phyloP scores from a whole-genome alignment of 2,888 invertebrate genomes.

The Andrena marginata region DNA sequence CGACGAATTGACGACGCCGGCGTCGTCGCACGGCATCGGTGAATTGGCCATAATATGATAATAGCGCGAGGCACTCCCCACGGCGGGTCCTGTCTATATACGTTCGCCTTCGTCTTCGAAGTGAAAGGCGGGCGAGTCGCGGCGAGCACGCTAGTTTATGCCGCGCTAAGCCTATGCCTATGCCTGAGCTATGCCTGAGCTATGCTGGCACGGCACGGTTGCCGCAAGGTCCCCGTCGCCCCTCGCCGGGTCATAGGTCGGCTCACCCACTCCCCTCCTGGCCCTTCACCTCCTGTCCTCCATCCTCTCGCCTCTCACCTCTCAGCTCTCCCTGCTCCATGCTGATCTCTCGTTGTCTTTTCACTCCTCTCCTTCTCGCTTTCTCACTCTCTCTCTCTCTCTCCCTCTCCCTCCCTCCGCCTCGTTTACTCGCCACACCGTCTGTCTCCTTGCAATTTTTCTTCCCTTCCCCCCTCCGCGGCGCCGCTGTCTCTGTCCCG shows the following conservation, averaged over 20 bases:
- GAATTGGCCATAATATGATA: conserved; percentile 81
- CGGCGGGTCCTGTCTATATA: conserved; percentile 77
- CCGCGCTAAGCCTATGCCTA: conserved; percentile 67
- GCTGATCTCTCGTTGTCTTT: conserved; percentile 67
- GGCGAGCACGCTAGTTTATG: conserved; percentile 68
- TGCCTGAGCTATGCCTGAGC: conserved; percentile 65
- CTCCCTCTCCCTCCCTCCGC: background rate
- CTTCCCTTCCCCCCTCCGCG: background rate
- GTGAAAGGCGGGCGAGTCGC: conserved; percentile 83
- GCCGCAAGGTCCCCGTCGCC: conserved; percentile 81
- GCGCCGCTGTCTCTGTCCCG: conserved; percentile 14
- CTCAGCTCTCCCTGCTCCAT: conserved; percentile 58
- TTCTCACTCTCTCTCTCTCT: background rate
- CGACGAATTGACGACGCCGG: conserved; percentile 43
- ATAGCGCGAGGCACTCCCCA: conserved; percentile 81
- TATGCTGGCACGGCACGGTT: conserved; percentile 77
- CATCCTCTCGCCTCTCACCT: conserved; percentile 58
- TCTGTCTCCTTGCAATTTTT: conserved; percentile 21
- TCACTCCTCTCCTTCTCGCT: conserved; percentile 42
- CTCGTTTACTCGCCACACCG: conserved; percentile 9
- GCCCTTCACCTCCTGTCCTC: conserved; percentile 73
- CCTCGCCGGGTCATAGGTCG: conserved; percentile 82
- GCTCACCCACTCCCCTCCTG: conserved; percentile 82
- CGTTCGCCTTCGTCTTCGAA: conserved; percentile 76
- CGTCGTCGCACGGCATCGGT: conserved; percentile 61